Evolutionary conservation across 2,888 invertebrate genomes (phyloP).

Genomic region (Athrips mouffetella): DNA sequence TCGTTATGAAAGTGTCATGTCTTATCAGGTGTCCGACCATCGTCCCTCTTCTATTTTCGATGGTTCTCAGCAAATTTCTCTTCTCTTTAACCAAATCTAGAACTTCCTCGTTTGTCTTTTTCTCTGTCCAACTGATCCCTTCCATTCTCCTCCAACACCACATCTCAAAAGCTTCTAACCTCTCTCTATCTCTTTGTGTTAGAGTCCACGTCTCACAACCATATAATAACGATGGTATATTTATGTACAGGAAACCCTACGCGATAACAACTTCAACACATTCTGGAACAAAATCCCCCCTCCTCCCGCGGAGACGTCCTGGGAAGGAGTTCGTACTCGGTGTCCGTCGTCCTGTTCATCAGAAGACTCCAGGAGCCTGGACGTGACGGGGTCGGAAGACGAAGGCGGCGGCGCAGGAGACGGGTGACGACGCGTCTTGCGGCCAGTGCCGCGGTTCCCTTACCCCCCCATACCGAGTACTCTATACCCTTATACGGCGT

Average conservation of each 20-base stretch:
- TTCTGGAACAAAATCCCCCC: conserved; percentile 71
- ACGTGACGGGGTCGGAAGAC: conserved; percentile 75
- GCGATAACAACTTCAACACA: conserved; percentile 64
- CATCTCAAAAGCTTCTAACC: no score
- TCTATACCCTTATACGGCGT: conserved; percentile 51
- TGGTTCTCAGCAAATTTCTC: no score
- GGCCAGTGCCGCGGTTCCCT: conserved; percentile 75
- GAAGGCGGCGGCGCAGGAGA: conserved; percentile 57
- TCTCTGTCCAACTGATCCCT: no score
- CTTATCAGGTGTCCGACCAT: no score
- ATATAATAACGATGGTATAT: neutral
- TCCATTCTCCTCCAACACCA: no score
- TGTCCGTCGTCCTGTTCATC: conserved; percentile 66
- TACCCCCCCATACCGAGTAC: conserved; percentile 43
- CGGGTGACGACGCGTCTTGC: conserved; percentile 71
- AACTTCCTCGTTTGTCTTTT: no score
- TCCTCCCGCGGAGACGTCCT: conserved; percentile 48
- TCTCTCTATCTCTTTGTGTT: no score
- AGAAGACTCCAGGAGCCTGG: conserved; percentile 70
- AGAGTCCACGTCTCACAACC: neutral
- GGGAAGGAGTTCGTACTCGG: conserved; percentile 55
- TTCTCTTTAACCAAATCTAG: no score
- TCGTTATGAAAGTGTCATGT: no score
- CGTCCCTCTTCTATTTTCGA: no score
- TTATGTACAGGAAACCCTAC: conserved; percentile 50